Conservation (phyloP, 2,888 invertebrate species). For the Idaea straminata region DNA sequence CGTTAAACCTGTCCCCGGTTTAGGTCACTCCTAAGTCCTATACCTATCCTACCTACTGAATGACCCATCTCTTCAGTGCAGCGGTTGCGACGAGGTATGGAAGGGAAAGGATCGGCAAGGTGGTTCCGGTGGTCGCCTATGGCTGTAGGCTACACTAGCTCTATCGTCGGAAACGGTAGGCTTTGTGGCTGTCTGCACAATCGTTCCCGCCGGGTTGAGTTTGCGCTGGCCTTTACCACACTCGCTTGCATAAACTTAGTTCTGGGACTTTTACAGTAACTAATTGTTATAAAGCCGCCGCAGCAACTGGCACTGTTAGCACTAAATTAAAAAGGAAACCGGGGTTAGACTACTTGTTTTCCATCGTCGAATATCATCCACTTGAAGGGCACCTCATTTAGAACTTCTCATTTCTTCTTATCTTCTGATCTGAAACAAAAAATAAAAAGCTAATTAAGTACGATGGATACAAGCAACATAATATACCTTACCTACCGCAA, state of each 20-base stretch:
- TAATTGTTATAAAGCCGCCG: conserved; percentile 17
- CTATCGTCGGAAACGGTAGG: conserved; percentile 43
- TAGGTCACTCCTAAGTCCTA: neutral
- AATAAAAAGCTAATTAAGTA: conserved; percentile 15
- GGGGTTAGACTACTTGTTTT: conserved; percentile 33
- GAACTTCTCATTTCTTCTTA: conserved; percentile 8
- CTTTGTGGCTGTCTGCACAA: conserved; percentile 26
- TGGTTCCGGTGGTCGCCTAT: conserved; percentile 63
- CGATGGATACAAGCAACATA: too few relatives aligned
- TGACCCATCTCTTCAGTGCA: conserved; percentile 52
- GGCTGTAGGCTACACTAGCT: conserved; percentile 69
- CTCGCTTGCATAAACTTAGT: conserved; percentile 32
- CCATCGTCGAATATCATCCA: conserved; percentile 34
- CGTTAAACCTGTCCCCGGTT: neutral
- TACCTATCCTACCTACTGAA: conserved; percentile 32
- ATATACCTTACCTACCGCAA: too few relatives aligned
- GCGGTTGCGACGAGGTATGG: conserved; percentile 35
- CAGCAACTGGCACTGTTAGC: conserved; percentile 38
- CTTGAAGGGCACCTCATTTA: conserved; percentile 13
- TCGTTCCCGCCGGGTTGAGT: conserved; percentile 44
- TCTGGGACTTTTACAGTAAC: too few relatives aligned
- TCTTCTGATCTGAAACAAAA: conserved; percentile 29
- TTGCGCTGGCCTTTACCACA: conserved; percentile 57
- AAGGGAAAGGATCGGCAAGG: conserved; percentile 34
- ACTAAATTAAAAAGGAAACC: conserved; percentile 22